These are phyloP conservation scores for Plectus sambesii DNA, from an alignment of 1,140 invertebrate genomes.

Conservation along the genomic window DNA sequence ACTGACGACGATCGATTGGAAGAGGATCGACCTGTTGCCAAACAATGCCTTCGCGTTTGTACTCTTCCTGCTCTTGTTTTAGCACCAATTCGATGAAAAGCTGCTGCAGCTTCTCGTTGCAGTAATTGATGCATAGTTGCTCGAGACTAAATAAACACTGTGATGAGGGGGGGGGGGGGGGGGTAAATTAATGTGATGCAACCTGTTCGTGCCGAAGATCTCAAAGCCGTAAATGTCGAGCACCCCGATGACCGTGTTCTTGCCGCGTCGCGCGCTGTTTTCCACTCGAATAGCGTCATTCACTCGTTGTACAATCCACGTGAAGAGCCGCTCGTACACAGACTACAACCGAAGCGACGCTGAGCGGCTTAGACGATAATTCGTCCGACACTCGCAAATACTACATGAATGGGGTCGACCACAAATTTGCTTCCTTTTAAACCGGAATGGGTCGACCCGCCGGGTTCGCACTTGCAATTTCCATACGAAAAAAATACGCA, in stretches of 20 bases:
- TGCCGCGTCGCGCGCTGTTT: slow-evolving; percentile 19
- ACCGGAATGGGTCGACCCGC: too few relatives aligned
- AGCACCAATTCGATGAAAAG: slow-evolving; percentile 63
- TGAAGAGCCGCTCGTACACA: slow-evolving; percentile 77
- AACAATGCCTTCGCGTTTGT: slow-evolving; percentile 59
- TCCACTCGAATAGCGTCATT: slow-evolving; percentile 61
- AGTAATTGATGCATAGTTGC: slow-evolving; percentile 69
- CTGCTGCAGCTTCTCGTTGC: slow-evolving; percentile 65
- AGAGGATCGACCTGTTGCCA: slow-evolving; percentile 61
- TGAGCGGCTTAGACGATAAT: background rate
- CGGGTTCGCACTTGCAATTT: too few relatives aligned
- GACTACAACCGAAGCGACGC: slow-evolving; percentile 55
- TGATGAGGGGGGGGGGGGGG: too few relatives aligned
- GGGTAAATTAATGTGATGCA: too few relatives aligned
- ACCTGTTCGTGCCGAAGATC: slow-evolving; percentile 49
- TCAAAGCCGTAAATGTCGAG: slow-evolving; percentile 59
- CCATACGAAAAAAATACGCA: too few relatives aligned
- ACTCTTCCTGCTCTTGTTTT: slow-evolving; percentile 63
- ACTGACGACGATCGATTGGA: too few relatives aligned
- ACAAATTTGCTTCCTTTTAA: too few relatives aligned
- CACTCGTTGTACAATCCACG: slow-evolving; percentile 77
- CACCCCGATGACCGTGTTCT: slow-evolving; percentile 48
- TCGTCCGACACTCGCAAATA: slow-evolving; percentile 4
- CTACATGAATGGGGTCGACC: too few relatives aligned
- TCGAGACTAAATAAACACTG: slow-evolving; percentile 51